A percentile compares a stretch with the other conserved stretches of the same genome.
Evolutionary conservation across 2,797 vertebrate genomes (phyloP).

Genomic region (Serranus cabrilla): DNA sequence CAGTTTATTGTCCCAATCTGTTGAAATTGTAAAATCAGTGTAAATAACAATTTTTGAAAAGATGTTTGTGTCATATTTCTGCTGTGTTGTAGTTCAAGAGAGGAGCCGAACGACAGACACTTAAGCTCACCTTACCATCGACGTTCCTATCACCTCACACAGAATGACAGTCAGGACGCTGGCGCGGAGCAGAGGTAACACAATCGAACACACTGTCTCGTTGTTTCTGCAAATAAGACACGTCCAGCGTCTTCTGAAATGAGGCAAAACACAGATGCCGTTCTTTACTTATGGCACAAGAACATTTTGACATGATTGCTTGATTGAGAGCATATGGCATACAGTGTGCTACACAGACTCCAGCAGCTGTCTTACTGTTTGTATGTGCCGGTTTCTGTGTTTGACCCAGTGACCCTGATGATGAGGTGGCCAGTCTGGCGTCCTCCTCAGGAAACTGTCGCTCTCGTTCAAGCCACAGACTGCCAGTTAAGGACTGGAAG

Average conservation of each 20-base stretch:
- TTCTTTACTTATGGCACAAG: background rate
- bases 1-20: background rate
- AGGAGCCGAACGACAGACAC: conserved; percentile 93
- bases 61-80: background rate
- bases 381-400: conserved; percentile 15
- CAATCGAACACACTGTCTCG: background rate
- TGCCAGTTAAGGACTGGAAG: conserved; percentile 97
- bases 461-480: conserved; percentile 89
- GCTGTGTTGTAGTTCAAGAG: conserved; percentile 87
- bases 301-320: background rate
- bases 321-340: background rate
- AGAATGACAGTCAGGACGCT: conserved; percentile 94
- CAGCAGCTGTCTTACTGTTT: conserved; percentile 10
- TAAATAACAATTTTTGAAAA: background rate
- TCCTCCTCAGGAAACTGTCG: conserved; percentile 91
- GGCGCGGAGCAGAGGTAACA: conserved; percentile 94
- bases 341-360: background rate
- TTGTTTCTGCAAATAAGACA: conserved; percentile 2
- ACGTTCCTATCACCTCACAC: conserved; percentile 91
- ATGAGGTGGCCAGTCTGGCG: conserved; percentile 94
- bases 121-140: conserved; percentile 92
- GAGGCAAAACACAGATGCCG: background rate
- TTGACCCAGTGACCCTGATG: conserved; percentile 92
- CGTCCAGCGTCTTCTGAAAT: background rate
- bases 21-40: background rate